These are phyloP conservation scores for Lytechinus variegatus DNA, from an alignment of 35 echinoderm and acorn worm species.

Conservation along the genomic window DNA sequence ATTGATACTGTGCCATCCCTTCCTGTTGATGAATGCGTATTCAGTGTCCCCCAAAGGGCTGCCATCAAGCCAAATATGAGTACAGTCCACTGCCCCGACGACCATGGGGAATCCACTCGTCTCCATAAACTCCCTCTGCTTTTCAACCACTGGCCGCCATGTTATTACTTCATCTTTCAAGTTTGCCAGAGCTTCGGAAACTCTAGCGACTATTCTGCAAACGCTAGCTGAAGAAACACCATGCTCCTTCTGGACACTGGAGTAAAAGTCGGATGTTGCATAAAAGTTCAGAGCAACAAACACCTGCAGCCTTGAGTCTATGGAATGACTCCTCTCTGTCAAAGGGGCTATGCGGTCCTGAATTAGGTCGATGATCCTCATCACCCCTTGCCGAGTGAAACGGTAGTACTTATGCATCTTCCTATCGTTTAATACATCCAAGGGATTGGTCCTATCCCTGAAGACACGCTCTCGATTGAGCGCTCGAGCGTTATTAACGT, in stretches of 20 bases:
- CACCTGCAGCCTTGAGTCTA: slow-evolving; percentile 10
- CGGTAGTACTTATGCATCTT: slow-evolving; percentile 69
- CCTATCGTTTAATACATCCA: slow-evolving; percentile 58
- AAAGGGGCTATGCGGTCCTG: not conserved
- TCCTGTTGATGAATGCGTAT: too few species aligned
- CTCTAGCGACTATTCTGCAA: not conserved
- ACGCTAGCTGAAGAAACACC: not conserved
- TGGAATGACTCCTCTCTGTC: slow-evolving; percentile 66
- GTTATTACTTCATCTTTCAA: not conserved
- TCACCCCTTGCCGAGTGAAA: slow-evolving; percentile 60
- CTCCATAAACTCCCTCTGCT: not conserved
- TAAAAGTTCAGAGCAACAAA: too few species aligned
- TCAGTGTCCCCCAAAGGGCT: too few species aligned
- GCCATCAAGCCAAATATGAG: not conserved
- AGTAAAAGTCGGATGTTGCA: too few species aligned
- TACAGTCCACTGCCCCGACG: slow-evolving; percentile 1
- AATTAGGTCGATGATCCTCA: slow-evolving; percentile 62
- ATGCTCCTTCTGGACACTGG: not conserved
- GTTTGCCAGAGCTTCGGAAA: not conserved
- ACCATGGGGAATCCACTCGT: not conserved
- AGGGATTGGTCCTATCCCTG: slow-evolving; percentile 38
- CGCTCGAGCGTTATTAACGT: slow-evolving; percentile 53
- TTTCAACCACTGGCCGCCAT: not conserved
- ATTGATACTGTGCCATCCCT: too few species aligned
- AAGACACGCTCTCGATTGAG: slow-evolving; percentile 61